phyloP scores from a whole-genome alignment of 1,140 invertebrate genomes.

The Wasmannia auropunctata region DNA sequence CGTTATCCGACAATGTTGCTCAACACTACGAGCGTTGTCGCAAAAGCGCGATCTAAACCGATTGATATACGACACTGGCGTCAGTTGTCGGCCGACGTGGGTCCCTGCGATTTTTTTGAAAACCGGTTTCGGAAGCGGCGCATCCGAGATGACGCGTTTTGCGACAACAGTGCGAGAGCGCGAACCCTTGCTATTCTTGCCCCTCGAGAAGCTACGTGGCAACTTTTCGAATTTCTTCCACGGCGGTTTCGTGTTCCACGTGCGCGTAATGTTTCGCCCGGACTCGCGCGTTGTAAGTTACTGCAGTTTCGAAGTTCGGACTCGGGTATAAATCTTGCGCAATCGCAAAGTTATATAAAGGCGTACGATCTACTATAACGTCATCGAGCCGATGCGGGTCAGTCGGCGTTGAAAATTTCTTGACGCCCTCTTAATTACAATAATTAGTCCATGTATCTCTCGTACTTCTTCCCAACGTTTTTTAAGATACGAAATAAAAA shows the following conservation, averaged over 20 bases:
- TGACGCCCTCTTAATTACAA: neutral
- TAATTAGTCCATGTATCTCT: constrained; percentile 4
- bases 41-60: constrained; percentile 25
- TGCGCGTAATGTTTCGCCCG: constrained; percentile 20
- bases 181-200: constrained; percentile 31
- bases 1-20: constrained; percentile 21
- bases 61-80: constrained; percentile 40
- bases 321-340: constrained; percentile 31
- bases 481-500: constrained; percentile 27
- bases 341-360: constrained; percentile 39
- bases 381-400: neutral
- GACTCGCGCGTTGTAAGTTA: neutral
- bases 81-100: constrained; percentile 2
- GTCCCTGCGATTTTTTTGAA: constrained; percentile 60
- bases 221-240: constrained; percentile 45
- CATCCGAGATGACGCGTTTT: neutral
- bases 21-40: neutral
- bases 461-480: neutral
- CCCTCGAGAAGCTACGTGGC: constrained; percentile 54
- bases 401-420: constrained; percentile 10
- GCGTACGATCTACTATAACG: neutral
- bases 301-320: constrained; percentile 25
- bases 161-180: constrained; percentile 54
- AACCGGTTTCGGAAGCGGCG: constrained; percentile 47
- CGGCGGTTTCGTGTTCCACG: constrained; percentile 41